phyloP scores from a whole-genome alignment of 2,113 vertebrate genomes.

The Hypocryptadius cinnamomeus region DNA sequence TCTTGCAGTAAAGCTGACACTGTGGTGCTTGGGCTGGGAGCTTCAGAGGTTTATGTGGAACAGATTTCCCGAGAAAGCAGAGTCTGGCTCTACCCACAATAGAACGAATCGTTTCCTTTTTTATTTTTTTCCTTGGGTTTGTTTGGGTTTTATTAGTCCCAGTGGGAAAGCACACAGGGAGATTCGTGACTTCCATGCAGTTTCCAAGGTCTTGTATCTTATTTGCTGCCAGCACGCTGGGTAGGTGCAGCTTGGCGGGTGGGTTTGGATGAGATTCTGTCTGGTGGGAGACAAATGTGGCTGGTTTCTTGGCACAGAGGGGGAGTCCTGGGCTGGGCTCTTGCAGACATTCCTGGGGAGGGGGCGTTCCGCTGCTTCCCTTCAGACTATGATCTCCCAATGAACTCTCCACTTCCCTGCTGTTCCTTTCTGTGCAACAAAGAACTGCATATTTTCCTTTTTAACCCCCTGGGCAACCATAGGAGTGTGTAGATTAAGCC shows the following conservation, averaged over 20 bases:
- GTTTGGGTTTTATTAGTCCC: slow-evolving; percentile 29
- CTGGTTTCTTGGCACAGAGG: background rate
- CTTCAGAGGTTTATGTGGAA: background rate
- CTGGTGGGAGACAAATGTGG: background rate
- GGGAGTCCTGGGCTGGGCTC: background rate
- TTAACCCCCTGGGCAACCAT: background rate
- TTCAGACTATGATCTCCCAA: background rate
- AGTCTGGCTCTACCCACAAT: background rate
- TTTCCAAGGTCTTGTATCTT: slow-evolving; percentile 14
- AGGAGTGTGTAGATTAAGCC: slow-evolving; percentile 20
- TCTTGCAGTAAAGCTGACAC: background rate
- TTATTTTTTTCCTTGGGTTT: background rate
- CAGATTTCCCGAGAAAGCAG: slow-evolving; percentile 29
- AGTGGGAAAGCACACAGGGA: background rate
- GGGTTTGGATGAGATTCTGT: background rate
- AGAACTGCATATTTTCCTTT: slow-evolving; percentile 40
- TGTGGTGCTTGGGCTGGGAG: background rate
- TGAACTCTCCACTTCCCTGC: slow-evolving; percentile 34
- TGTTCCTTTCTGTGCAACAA: slow-evolving; percentile 51
- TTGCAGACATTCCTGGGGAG: slow-evolving; percentile 4
- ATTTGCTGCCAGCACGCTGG: background rate
- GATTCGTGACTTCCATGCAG: slow-evolving; percentile 1
- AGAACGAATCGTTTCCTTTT: background rate
- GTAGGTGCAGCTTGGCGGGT: background rate
- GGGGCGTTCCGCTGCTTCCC: background rate